Evolutionary conservation across 2,797 vertebrate species (phyloP), one percentile per base, ranked within the genome.

Genomic region (Coluber constrictor): DNA sequence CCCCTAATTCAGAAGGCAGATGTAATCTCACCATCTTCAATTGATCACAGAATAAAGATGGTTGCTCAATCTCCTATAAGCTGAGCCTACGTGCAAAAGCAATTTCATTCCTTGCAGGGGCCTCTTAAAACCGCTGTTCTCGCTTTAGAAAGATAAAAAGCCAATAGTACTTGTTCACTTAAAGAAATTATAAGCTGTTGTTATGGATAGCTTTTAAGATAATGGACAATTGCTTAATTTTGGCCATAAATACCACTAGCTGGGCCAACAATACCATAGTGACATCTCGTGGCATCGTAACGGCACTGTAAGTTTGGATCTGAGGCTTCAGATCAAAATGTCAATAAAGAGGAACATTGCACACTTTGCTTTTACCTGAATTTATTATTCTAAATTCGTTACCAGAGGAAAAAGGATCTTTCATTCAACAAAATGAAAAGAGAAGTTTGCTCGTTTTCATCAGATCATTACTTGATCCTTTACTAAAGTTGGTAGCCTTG

Each of bases 381-480:
- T 15, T 20, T 70, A 15, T 86, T 79, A 91, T 5, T 91, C 37
- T 86, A 86, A 56, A 87, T 87, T 29, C 5, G 4, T 87, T 91
- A 54, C 11, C 8, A 32, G 12, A 61, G 25, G 16, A 11, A 61
- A 51, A 51, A 37, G 86, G 2, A 89, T 2, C 1, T 90, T 1
- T 15, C 51, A 51, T 90, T 51, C 4, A 47, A 91, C 12, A 3
- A 95, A 92, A 91, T 89, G 90, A 94, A 90, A 29, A 43, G 56
- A 37, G 16, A 92, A 57, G 55, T 0, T 0, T 0, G 10, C 29
- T 23, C 0, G 32, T 87, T 86, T 60, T 61, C 88, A 23, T 87
- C n/a, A 93, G 86, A 60, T 94, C 91, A 93, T 94, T 95, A 94
- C 59, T 88, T 16, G n/a, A 88, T 90, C 86, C 94, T 89, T 70